Evolutionary conservation across 35 echinoderm and acorn worm genomes (phyloP).

Genomic region (Chiridota heheva): DNA sequence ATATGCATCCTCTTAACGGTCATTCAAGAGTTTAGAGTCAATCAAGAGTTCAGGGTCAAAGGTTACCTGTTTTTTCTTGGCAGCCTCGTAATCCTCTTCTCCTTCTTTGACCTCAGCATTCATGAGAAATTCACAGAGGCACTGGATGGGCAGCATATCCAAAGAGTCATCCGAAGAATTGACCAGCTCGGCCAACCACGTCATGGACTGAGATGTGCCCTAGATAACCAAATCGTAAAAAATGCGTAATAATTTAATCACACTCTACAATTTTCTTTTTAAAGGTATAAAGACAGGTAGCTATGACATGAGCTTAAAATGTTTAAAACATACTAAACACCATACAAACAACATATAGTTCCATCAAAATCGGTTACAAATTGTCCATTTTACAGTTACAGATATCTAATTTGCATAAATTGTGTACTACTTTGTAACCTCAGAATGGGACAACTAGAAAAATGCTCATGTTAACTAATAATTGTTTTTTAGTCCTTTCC

Average conservation of each 20-base stretch:
- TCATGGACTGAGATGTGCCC: slow-evolving; percentile 87
- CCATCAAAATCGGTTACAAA: no score
- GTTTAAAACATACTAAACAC: no score
- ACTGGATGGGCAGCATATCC: slow-evolving; percentile 89
- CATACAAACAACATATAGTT: no score
- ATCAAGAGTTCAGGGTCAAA: background rate
- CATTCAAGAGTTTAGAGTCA: background rate
- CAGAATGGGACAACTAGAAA: no score
- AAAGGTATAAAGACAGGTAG: no score
- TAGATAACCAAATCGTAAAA: no score
- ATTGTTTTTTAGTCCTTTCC: no score
- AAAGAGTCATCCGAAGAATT: slow-evolving; percentile 87
- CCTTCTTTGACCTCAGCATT: slow-evolving; percentile 52
- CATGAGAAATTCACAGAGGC: slow-evolving; percentile 91
- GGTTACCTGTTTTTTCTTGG: slow-evolving; percentile 90
- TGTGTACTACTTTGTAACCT: no score
- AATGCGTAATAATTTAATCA: background rate
- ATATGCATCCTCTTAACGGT: background rate
- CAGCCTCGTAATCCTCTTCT: slow-evolving; percentile 21
- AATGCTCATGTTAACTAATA: no score
- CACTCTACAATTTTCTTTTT: background rate
- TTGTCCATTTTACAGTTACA: no score
- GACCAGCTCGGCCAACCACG: slow-evolving; percentile 84
- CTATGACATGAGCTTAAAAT: no score
- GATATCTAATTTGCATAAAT: no score